Percentiles rank a stretch among this genome's conserved stretches.
These are phyloP conservation scores for Eidolon helvum DNA, from an alignment of 2,113 vertebrate species.

Conservation along the genomic window DNA sequence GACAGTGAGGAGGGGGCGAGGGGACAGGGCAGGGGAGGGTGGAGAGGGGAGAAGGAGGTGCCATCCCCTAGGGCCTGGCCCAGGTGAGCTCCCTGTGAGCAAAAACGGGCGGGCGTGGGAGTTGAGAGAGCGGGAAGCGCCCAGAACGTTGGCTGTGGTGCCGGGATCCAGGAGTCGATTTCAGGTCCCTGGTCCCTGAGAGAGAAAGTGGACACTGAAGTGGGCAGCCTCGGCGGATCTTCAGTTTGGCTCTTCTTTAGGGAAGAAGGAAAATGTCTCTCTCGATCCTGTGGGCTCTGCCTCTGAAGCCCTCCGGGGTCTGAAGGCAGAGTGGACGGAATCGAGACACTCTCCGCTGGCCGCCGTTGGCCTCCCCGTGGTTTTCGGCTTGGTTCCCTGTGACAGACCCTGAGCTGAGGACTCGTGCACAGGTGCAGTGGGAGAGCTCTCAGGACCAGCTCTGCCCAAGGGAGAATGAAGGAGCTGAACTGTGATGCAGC, in stretches of 20 bases:
- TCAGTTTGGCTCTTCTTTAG: not conserved
- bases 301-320: not conserved
- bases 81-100: not conserved
- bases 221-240: not conserved
- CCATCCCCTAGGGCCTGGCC: not conserved
- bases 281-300: not conserved
- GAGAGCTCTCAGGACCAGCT: not conserved
- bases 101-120: no score
- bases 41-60: no score
- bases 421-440: not conserved
- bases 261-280: not conserved
- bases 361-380: not conserved
- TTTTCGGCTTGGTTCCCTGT: not conserved
- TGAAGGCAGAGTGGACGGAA: not conserved
- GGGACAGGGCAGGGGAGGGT: not conserved
- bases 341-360: no score
- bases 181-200: not conserved
- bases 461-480: not conserved
- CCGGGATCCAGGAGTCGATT: rapidly evolving
- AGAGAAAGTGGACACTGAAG: no score
- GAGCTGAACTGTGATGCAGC: not conserved
- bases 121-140: no score
- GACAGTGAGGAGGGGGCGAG: not conserved
- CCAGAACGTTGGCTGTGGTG: not conserved
- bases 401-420: not conserved